These are phyloP conservation scores for Lamellibrachia luymesi DNA, from an alignment of 1,140 invertebrate species.

Conservation along the genomic window DNA sequence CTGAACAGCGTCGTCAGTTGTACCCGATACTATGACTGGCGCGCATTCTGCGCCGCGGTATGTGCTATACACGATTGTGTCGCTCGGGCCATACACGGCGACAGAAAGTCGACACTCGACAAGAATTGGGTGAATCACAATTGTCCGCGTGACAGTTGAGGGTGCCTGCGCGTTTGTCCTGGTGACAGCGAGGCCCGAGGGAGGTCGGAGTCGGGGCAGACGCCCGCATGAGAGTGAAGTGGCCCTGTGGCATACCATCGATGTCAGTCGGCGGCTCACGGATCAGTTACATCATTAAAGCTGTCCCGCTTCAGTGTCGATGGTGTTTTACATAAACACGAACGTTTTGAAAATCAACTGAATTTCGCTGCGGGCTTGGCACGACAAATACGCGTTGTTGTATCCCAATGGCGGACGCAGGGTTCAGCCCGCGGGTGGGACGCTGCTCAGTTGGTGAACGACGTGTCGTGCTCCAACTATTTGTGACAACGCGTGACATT, in stretches of 20 bases:
- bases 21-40: neutral
- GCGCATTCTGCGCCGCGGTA: neutral
- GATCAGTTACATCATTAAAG: neutral
- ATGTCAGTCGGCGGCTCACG: neutral
- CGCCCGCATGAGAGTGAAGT: neutral
- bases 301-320: neutral
- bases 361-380: neutral
- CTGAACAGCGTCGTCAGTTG: neutral
- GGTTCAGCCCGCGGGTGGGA: neutral
- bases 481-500: neutral
- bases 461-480: neutral
- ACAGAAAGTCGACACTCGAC: neutral
- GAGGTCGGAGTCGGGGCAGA: neutral
- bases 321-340: slow-evolving; percentile 5
- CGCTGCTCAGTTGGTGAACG: neutral
- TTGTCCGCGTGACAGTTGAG: neutral
- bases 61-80: neutral
- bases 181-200: neutral
- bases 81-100: too few relatives aligned
- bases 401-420: neutral
- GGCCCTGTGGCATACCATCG: neutral
- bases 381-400: neutral
- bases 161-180: neutral
- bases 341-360: slow-evolving; percentile 1
- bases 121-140: neutral